Percentiles rank a stretch among this genome's conserved stretches.
Evolutionary conservation across 1,140 invertebrate genomes (phyloP).

Genomic region (Popillia japonica): DNA sequence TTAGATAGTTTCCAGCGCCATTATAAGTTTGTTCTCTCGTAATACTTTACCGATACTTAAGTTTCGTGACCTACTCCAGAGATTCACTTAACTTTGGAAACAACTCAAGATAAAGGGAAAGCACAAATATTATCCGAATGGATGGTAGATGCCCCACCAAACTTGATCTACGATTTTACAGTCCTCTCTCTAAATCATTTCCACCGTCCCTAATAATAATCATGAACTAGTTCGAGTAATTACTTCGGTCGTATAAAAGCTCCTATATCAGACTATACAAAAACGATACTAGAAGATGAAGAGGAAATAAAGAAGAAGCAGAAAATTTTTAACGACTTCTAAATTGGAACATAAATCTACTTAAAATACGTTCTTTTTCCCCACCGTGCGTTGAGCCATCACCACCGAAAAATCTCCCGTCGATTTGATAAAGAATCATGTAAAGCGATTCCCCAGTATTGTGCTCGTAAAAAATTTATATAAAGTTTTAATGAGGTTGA

Average conservation of each 20-base stretch:
- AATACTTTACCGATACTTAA: too few species aligned
- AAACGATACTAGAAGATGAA: neutral
- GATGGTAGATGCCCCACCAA: too few species aligned
- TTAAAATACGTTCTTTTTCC: constrained; percentile 14
- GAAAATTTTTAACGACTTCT: constrained; percentile 3
- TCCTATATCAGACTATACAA: neutral
- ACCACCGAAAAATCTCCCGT: neutral
- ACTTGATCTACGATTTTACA: too few species aligned
- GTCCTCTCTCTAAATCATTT: too few species aligned
- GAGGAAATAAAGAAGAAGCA: neutral
- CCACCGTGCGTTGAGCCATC: neutral
- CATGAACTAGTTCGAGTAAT: too few species aligned
- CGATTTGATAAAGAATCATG: constrained; percentile 17
- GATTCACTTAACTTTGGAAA: too few species aligned
- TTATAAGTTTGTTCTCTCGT: too few species aligned
- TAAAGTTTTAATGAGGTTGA: constrained; percentile 29
- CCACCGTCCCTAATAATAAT: too few species aligned
- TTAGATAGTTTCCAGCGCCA: too few species aligned
- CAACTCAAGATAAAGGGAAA: too few species aligned
- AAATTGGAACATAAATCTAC: constrained; percentile 33
- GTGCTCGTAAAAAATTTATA: constrained; percentile 14
- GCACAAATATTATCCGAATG: too few species aligned
- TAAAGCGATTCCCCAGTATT: neutral
- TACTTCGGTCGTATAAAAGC: neutral
- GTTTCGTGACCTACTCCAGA: too few species aligned